A percentile compares a stretch with the other conserved stretches of the same genome.
phyloP scores from a whole-genome alignment of 92 coral and sea anemone species.

The Bergia sp. region DNA sequence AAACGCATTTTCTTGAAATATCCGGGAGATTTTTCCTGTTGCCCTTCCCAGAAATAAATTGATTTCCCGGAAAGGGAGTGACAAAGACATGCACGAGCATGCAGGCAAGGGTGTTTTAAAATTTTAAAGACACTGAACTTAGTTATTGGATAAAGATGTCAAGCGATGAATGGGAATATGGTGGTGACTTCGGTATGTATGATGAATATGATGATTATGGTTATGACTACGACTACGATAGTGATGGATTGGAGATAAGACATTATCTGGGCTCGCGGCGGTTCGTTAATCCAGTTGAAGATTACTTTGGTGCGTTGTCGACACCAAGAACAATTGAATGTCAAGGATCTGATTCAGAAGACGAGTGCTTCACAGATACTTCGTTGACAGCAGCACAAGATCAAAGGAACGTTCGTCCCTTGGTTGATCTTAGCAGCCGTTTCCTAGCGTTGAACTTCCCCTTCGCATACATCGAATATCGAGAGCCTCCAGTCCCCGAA shows the following conservation, averaged over 20 bases:
- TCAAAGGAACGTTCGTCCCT: slow-evolving; percentile 41
- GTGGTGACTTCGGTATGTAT: background rate
- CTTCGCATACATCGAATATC: slow-evolving; percentile 83
- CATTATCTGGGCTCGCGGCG: slow-evolving; percentile 18
- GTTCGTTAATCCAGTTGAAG: background rate
- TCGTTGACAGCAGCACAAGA: background rate
- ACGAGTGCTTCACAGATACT: background rate
- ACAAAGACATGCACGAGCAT: too few species aligned
- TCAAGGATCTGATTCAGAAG: background rate
- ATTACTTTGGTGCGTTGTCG: background rate
- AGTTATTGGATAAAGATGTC: background rate
- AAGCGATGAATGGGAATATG: background rate
- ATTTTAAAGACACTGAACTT: too few species aligned
- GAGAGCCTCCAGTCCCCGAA: slow-evolving; percentile 87
- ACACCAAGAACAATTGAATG: background rate
- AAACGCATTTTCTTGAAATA: too few species aligned
- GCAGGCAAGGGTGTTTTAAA: too few species aligned
- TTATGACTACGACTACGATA: slow-evolving; percentile 5
- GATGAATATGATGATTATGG: background rate
- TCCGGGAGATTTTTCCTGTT: too few species aligned
- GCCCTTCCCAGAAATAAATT: too few species aligned
- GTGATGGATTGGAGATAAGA: slow-evolving; percentile 14
- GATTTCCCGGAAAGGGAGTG: too few species aligned
- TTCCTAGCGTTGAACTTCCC: slow-evolving; percentile 78
- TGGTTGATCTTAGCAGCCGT: slow-evolving; percentile 69